Evolutionary conservation across 1,140 invertebrate genomes (phyloP), one percentile per base, ranked within the genome.

Genomic region (Drusus annulatus): DNA sequence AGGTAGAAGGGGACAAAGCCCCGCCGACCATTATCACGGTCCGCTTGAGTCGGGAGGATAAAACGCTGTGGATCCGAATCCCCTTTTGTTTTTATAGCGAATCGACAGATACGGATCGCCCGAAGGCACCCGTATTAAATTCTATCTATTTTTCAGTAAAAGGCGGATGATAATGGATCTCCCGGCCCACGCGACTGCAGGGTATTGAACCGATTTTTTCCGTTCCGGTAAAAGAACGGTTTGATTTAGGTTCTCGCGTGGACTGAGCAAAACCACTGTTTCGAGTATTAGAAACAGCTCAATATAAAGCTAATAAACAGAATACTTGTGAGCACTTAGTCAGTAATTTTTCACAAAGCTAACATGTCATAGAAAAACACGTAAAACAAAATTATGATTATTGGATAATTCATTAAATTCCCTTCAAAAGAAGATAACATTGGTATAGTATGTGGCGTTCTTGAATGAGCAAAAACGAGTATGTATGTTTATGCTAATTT

Each of bases 21-120:
- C 71, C n/a, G 52, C 71, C 60, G 71, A 78, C 79, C 82, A 83
- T 83, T 83, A 83, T 83, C 79, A 78, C 82, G 82, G 69, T 83
- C 77, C 78, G 82, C 15, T 81, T 62, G 81, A 81, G 58, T 68
- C 54, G 50, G 73, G 65, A 73, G 60, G 56, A 76, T 76, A 80
- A 68, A 74, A 78, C 31, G 60, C 36, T 51, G 28, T 69, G 62
- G 76, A 74, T 69, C 75, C 76, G 62, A 69, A 74, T 69, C 75
- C 76, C 82, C 82, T 81, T 83, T 83, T 83, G 82, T 83, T 83
- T 83, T 83, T 83, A 79, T 83, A 81, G 76, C 79, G 73, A 80
- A 81, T 81, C 79, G 82, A 80, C 82, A 83, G 82, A 80, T 83
- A 79, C 79, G 69, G 81, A 82, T 82, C 77, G 81, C 71, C 77